Evolutionary conservation across 2,113 vertebrate genomes (phyloP).

Genomic region (Macheiramphus alcinus): DNA sequence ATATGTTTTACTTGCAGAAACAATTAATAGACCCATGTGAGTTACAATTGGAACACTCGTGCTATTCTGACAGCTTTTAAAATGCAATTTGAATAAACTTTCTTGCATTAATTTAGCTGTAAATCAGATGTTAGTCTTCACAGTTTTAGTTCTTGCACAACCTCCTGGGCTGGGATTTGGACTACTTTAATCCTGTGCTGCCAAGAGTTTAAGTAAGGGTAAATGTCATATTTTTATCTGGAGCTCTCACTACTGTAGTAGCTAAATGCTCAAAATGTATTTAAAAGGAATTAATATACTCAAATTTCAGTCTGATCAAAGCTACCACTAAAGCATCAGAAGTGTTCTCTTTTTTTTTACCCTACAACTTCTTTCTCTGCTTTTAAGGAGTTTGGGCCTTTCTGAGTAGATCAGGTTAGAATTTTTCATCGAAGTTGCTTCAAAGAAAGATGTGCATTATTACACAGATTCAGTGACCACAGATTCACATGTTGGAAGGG

Average conservation of each 20-base stretch:
- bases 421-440: background rate
- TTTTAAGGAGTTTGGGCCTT: background rate
- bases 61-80: slow-evolving; percentile 5
- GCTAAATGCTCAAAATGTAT: background rate
- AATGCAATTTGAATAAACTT: slow-evolving; percentile 6
- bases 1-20: background rate
- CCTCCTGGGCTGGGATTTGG: background rate
- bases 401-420: background rate
- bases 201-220: background rate
- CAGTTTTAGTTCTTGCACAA: background rate
- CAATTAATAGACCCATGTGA: background rate
- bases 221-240: background rate
- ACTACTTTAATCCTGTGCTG: background rate
- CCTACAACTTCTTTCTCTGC: background rate
- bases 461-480: background rate
- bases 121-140: background rate
- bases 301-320: background rate
- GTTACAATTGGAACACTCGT: background rate
- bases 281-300: background rate
- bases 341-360: background rate
- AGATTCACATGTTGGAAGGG: background rate
- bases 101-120: background rate
- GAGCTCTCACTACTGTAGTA: background rate
- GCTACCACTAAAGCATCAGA: background rate
- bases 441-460: background rate